Conservation (phyloP, 1,140 invertebrate genomes). For the Hormaphis cornu region DNA sequence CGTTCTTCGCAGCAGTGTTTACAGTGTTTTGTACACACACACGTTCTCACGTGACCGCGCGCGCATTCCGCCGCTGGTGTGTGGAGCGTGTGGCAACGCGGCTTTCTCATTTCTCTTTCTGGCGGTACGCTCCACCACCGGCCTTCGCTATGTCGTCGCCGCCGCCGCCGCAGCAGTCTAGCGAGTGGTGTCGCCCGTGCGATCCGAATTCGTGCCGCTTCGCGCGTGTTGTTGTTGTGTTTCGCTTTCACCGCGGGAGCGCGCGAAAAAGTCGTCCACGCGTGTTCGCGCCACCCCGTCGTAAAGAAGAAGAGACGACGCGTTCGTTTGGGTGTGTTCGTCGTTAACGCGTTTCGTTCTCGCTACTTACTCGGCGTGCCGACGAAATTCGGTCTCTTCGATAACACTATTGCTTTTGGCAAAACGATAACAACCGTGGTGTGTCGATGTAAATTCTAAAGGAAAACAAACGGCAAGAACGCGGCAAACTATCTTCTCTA, state of each 20-base stretch:
- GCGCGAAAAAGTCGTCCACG: too few species aligned
- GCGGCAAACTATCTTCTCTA: too few species aligned
- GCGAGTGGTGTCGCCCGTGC: not conserved
- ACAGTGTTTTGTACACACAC: not conserved
- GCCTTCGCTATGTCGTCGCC: not conserved
- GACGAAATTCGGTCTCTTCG: too few species aligned
- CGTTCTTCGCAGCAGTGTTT: not conserved
- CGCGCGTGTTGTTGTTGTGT: not conserved
- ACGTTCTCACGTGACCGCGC: slow-evolving; percentile 12
- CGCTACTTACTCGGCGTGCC: too few species aligned
- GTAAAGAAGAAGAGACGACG: too few species aligned
- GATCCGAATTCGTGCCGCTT: not conserved
- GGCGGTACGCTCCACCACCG: slow-evolving; percentile 22
- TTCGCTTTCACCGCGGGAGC: not conserved
- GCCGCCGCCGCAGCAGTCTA: not conserved
- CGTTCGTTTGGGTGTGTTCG: too few species aligned
- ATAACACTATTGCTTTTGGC: not conserved
- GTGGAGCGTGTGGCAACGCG: not conserved
- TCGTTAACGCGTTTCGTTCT: too few species aligned
- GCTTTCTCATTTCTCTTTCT: slow-evolving; percentile 33
- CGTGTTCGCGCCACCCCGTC: too few species aligned
- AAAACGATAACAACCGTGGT: not conserved
- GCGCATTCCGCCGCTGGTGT: slow-evolving; percentile 8
- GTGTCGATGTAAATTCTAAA: too few species aligned
- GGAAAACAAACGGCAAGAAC: too few species aligned